Conservation (phyloP, 92 coral and sea anemone genomes). For the Micromussa lordhowensis region DNA sequence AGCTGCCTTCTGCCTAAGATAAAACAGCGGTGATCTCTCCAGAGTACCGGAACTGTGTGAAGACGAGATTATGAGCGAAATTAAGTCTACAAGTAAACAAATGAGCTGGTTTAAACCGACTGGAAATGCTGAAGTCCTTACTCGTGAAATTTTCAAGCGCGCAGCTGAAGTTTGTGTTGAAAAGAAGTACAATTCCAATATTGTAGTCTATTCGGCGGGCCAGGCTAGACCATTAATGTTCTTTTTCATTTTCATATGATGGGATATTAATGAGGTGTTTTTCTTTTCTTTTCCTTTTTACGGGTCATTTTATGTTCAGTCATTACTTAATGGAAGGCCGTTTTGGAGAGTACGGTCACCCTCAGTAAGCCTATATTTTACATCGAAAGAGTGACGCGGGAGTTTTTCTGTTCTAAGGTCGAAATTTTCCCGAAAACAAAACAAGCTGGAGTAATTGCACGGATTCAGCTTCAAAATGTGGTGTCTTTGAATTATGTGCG, state of each 20-base stretch:
- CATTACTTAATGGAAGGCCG: conserved; percentile 25
- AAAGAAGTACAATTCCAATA: background rate
- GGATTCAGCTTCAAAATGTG: background rate
- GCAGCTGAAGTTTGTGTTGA: conserved; percentile 13
- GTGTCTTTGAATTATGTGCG: background rate
- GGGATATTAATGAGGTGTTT: conserved; percentile 40
- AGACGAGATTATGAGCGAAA: conserved; percentile 29
- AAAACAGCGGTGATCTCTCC: background rate
- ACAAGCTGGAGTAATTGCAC: background rate
- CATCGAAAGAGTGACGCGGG: background rate
- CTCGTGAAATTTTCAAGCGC: background rate
- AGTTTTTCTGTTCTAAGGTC: background rate
- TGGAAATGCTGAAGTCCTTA: background rate
- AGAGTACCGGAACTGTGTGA: conserved; percentile 7
- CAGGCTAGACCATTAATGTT: conserved; percentile 8
- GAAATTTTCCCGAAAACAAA: background rate
- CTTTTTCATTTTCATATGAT: conserved; percentile 36
- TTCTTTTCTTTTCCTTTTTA: conserved; percentile 41
- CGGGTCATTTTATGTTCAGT: conserved; percentile 36
- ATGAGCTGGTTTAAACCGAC: background rate
- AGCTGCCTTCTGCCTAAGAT: conserved; percentile 37
- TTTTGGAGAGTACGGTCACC: conserved; percentile 9
- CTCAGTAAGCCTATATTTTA: background rate
- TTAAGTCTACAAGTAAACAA: conserved; percentile 30
- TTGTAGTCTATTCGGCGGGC: conserved; percentile 12